A percentile compares a stretch with the other conserved stretches of the same genome.
Evolutionary conservation across 1,140 invertebrate species (phyloP).

Genomic region (Diploscapter pachys): DNA sequence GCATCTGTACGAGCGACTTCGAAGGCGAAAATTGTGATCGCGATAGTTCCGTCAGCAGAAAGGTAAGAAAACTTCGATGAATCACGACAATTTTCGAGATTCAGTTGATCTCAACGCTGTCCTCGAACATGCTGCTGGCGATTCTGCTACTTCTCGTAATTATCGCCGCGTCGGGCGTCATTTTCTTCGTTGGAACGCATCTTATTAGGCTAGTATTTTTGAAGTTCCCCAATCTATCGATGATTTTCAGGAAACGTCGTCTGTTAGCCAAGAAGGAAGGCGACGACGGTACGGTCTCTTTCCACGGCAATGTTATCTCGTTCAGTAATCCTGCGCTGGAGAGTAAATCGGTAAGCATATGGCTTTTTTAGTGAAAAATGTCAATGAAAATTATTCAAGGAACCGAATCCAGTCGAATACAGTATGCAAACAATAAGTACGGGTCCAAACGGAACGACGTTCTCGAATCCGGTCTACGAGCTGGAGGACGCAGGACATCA

Average conservation of each 20-base stretch:
- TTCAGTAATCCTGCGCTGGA: slow-evolving; percentile 58
- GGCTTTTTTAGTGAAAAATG: slow-evolving; percentile 10
- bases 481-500: slow-evolving; percentile 40
- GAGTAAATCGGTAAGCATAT: slow-evolving; percentile 36
- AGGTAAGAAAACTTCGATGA: neutral
- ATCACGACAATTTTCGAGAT: neutral
- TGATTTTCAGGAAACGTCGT: slow-evolving; percentile 8
- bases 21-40: slow-evolving; percentile 55
- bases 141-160: slow-evolving; percentile 52
- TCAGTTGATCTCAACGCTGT: slow-evolving; percentile 46
- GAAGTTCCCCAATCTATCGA: neutral
- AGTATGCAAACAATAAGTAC: slow-evolving; percentile 44
- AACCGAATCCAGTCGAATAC: slow-evolving; percentile 44
- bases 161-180: slow-evolving; percentile 42
- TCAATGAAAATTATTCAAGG: slow-evolving; percentile 24
- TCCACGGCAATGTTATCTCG: slow-evolving; percentile 58
- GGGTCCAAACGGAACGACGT: slow-evolving; percentile 44
- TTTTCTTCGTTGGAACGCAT: slow-evolving; percentile 46
- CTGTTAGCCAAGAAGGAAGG: slow-evolving; percentile 55
- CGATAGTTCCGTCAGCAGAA: slow-evolving; percentile 42
- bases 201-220: slow-evolving; percentile 28
- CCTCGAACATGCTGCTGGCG: slow-evolving; percentile 41
- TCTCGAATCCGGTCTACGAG: slow-evolving; percentile 58
- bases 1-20: slow-evolving; percentile 49
- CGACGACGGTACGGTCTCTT: slow-evolving; percentile 51